Evolutionary conservation across 2,888 invertebrate genomes (phyloP), one percentile per base, ranked within the genome.

Genomic region (Kuschelorhynchus macadamiae): DNA sequence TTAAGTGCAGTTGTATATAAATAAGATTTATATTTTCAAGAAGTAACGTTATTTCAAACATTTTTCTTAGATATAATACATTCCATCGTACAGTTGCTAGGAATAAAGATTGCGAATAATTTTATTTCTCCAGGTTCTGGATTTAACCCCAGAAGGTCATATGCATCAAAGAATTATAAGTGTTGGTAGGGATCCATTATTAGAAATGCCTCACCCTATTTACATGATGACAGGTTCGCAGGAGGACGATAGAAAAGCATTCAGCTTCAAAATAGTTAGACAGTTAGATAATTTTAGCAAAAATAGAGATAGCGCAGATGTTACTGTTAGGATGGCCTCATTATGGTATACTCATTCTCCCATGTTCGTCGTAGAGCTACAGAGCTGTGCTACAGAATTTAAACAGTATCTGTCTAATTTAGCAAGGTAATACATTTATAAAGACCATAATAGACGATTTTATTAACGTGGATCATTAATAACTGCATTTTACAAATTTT

Each of bases 331-430:
- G 78, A 93, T 96, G 89, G 96, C 95, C 0, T 94, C 95, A 33
- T 92, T 97, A 63, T 95, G 95, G 89, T 97, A 97, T 85, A 94
- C 94, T 2, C 97, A 98, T 84, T 95, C 95, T 55, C 93, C 95
- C 0, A 89, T 91, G 72, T 90, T 97, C 79, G 87, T 97, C 59
- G 88, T 90, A 30, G 97, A 97, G 82, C 85, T 97, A 67, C 91
- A 92, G 76, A 92, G 93, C 36, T 97, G 97, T 82, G 92, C 94
- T 9, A 91, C 92, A 11, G 94, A 96, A 85, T 96, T 97, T 83
- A 93, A 94, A 81, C 93, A 94, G 81, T 96, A 96, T 84, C 85
- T 93, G 74, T 90, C 92, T 59, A 91, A 93, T 81, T 87, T 96
- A 72, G 95, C 95, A 11, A 88, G 91, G 57, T 70, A 33, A 4